These are phyloP conservation scores for Cataglyphis livida DNA, from an alignment of 2,888 invertebrate genomes.

Conservation along the genomic window DNA sequence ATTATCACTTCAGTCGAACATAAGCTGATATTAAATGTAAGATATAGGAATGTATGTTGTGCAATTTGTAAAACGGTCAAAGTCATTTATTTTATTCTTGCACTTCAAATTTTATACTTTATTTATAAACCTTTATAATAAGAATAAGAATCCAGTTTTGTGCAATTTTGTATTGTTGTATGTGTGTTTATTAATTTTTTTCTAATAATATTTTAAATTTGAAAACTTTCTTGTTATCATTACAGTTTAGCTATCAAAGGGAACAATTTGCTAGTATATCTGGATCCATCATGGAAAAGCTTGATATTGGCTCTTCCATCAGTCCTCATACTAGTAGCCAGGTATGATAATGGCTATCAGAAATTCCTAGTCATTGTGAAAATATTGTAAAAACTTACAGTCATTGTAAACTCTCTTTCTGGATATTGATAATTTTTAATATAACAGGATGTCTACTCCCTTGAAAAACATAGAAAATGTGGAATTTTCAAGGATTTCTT, in stretches of 20 bases:
- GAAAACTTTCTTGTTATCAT: conserved; percentile 76
- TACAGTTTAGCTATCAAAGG: conserved; percentile 91
- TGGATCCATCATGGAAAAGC: conserved; percentile 93
- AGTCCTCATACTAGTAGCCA: conserved; percentile 92
- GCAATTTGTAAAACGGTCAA: neutral
- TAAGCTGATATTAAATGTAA: conserved; percentile 6
- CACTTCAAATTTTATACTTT: neutral
- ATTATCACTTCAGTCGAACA: neutral
- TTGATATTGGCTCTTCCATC: conserved; percentile 92
- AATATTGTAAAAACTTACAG: too few species aligned
- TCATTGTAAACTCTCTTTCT: neutral
- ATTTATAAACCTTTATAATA: neutral
- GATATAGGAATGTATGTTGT: neutral
- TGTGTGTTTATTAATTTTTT: too few species aligned
- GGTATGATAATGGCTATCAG: conserved; percentile 86
- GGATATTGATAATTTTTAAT: neutral
- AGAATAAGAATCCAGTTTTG: neutral
- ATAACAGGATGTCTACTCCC: too few species aligned
- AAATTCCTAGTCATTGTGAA: neutral
- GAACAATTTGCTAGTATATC: conserved; percentile 94
- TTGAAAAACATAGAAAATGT: too few species aligned
- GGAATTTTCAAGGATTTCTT: too few species aligned
- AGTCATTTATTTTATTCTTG: neutral
- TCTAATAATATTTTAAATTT: conserved; percentile 53
- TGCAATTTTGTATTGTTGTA: neutral